phyloP scores from a whole-genome alignment of 35 echinoderm and acorn worm genomes.

The Acanthaster planci region DNA sequence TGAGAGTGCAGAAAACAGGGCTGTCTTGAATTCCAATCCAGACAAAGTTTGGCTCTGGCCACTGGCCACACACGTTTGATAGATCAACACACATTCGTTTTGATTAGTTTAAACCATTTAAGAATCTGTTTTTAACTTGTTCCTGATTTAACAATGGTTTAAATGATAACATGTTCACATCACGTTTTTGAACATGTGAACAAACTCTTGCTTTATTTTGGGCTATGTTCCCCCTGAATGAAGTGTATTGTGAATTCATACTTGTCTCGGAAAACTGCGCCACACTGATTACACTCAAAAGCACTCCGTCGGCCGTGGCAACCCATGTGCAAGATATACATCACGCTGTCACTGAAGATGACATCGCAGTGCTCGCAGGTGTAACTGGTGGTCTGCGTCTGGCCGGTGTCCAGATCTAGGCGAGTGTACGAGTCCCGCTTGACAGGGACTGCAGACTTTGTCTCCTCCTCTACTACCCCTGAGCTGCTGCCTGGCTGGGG shows the following conservation, averaged over 20 bases:
- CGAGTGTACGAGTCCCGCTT: constrained; percentile 8
- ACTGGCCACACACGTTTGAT: too few species aligned
- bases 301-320: constrained; percentile 52
- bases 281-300: constrained; percentile 62
- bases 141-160: too few species aligned
- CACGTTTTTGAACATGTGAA: too few species aligned
- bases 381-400: constrained; percentile 51
- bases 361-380: constrained; percentile 56
- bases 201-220: constrained; percentile 21
- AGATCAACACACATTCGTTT: too few species aligned
- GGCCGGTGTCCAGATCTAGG: not conserved
- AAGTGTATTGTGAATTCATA: constrained; percentile 69
- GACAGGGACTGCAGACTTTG: not conserved
- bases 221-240: constrained; percentile 49
- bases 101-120: too few species aligned
- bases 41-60: too few species aligned
- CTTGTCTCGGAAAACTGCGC: constrained; percentile 42
- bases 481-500: not conserved
- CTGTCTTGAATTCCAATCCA: too few species aligned
- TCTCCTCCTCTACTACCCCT: not conserved
- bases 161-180: too few species aligned
- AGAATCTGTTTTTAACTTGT: too few species aligned
- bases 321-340: constrained; percentile 63
- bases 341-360: constrained; percentile 53
- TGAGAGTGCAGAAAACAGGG: too few species aligned